These are phyloP conservation scores for Drosophila nigrodunni DNA, from an alignment of 1,140 invertebrate genomes.

Conservation along the genomic window DNA sequence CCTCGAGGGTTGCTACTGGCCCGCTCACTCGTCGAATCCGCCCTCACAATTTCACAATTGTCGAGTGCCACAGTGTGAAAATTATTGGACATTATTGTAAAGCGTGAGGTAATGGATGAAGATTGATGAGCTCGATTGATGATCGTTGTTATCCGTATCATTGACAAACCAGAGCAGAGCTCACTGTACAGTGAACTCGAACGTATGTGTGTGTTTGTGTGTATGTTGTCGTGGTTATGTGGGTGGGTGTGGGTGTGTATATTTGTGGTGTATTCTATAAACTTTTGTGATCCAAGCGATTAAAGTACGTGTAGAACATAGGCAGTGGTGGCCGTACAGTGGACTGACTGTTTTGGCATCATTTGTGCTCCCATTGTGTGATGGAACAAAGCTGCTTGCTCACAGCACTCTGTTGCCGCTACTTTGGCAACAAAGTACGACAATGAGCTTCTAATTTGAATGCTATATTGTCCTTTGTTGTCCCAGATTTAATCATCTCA, in stretches of 20 bases:
- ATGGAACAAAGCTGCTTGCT: slow-evolving; percentile 54
- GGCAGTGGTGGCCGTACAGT: slow-evolving; percentile 1
- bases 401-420: slow-evolving; percentile 38
- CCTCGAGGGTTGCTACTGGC: background rate
- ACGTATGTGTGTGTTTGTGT: background rate
- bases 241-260: no score
- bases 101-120: slow-evolving; percentile 67
- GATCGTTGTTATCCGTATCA: slow-evolving; percentile 62
- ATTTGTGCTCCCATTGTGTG: slow-evolving; percentile 74
- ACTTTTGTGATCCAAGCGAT: slow-evolving; percentile 2
- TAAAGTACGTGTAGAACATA: background rate
- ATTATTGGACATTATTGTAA: slow-evolving; percentile 63
- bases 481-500: slow-evolving; percentile 76
- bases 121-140: slow-evolving; percentile 79
- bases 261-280: background rate
- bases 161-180: slow-evolving; percentile 3
- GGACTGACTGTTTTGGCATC: slow-evolving; percentile 39
- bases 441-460: slow-evolving; percentile 83
- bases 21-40: background rate
- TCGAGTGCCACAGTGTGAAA: slow-evolving; percentile 16
- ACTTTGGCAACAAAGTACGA: slow-evolving; percentile 75
- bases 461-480: slow-evolving; percentile 77
- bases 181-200: no score
- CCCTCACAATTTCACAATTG: no score
- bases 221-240: no score